phyloP scores from a whole-genome alignment of 1,140 invertebrate species.

The Polyergus mexicanus region DNA sequence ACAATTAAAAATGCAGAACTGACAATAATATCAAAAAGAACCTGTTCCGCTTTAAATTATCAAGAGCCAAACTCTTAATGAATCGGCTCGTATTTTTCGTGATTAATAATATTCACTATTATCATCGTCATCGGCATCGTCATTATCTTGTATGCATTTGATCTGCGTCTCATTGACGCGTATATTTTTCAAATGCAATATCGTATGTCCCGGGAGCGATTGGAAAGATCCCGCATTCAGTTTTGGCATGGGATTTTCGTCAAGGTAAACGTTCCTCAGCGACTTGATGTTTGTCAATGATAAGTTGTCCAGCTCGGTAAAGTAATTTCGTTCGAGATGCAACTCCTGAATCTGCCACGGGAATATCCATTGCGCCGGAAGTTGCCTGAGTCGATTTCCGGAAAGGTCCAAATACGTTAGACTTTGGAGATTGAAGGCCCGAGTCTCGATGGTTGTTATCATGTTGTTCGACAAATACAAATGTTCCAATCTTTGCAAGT shows the following conservation, averaged over 20 bases:
- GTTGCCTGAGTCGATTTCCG: slow-evolving; percentile 76
- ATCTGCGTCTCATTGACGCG: not conserved
- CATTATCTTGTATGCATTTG: not conserved
- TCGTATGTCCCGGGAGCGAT: not conserved
- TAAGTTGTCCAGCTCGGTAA: slow-evolving; percentile 76
- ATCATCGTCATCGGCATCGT: not conserved
- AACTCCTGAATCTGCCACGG: slow-evolving; percentile 64
- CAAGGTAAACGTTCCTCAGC: slow-evolving; percentile 8
- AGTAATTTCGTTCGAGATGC: slow-evolving; percentile 78
- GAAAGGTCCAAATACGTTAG: slow-evolving; percentile 81
- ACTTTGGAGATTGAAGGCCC: slow-evolving; percentile 73
- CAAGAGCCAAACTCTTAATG: not conserved
- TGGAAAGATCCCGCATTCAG: not conserved
- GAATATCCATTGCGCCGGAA: slow-evolving; percentile 71
- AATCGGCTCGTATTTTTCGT: too few species aligned
- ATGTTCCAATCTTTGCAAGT: slow-evolving; percentile 65
- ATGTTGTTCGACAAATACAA: slow-evolving; percentile 77
- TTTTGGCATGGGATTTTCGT: slow-evolving; percentile 13
- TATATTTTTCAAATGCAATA: slow-evolving; percentile 9
- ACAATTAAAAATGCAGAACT: not conserved
- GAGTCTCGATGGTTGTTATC: slow-evolving; percentile 73
- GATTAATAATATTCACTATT: not conserved
- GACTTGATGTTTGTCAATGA: slow-evolving; percentile 62
- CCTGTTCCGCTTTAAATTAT: not conserved
- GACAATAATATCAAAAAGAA: not conserved